phyloP scores from a whole-genome alignment of 2,888 invertebrate species.

The Drosophila acutilabella region DNA sequence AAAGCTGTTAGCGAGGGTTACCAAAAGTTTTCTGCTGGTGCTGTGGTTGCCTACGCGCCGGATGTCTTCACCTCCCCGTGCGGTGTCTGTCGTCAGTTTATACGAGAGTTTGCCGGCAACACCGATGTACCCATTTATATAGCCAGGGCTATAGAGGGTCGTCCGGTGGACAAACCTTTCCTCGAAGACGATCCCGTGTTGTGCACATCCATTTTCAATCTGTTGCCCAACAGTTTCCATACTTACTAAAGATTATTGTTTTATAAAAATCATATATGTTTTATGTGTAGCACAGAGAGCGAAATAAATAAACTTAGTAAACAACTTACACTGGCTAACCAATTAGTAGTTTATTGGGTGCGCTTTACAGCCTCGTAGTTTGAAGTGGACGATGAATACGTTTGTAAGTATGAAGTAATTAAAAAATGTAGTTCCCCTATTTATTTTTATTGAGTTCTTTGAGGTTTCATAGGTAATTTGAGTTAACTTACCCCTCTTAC shows the following conservation, averaged over 20 bases:
- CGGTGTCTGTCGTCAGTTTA: constrained; percentile 94
- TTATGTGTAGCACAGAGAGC: constrained; percentile 1
- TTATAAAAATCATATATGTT: constrained; percentile 9
- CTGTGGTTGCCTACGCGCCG: constrained; percentile 89
- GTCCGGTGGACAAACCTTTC: constrained; percentile 42
- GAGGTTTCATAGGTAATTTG: no score
- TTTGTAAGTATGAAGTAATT: no score
- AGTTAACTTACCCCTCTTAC: no score
- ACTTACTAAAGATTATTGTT: constrained; percentile 38
- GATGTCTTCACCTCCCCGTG: constrained; percentile 91
- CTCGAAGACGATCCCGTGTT: constrained; percentile 65
- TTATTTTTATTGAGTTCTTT: no score
- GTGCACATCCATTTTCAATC: constrained; percentile 82
- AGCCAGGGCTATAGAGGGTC: constrained; percentile 86
- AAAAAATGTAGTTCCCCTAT: no score
- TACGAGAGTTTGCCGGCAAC: constrained; percentile 89
- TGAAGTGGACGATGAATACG: no score
- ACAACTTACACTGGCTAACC: constrained; percentile 1
- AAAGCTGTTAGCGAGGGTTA: constrained; percentile 95
- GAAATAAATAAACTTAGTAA: constrained; percentile 1
- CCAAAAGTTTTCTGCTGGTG: constrained; percentile 89
- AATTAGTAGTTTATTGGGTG: background rate
- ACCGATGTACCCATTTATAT: constrained; percentile 90
- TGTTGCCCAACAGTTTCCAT: constrained; percentile 80
- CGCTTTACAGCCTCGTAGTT: no score